phyloP scores from a whole-genome alignment of 1,140 invertebrate species.

The Rhagoletis pomonella region DNA sequence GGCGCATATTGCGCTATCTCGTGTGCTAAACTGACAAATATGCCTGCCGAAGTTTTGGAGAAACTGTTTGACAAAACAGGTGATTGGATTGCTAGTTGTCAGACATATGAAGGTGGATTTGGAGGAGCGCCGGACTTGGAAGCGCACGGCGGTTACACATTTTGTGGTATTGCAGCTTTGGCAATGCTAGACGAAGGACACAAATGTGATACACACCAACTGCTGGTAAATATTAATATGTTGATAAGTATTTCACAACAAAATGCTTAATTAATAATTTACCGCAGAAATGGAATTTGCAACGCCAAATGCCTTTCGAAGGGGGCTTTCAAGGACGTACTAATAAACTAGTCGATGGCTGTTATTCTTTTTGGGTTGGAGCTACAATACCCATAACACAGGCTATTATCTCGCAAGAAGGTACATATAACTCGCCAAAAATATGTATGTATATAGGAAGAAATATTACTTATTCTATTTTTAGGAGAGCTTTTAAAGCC shows the following conservation, averaged over 20 bases:
- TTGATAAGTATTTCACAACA: not conserved
- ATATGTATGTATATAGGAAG: not conserved
- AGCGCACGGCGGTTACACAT: constrained; percentile 98
- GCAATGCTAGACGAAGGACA: constrained; percentile 87
- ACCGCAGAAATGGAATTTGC: constrained; percentile 86
- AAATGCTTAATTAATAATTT: constrained; percentile 29
- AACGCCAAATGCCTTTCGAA: constrained; percentile 91
- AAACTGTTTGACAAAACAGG: constrained; percentile 89
- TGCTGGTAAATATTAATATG: constrained; percentile 79
- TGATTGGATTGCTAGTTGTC: constrained; percentile 94
- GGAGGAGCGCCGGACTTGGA: constrained; percentile 95
- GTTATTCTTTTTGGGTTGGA: constrained; percentile 99
- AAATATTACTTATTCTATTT: not conserved
- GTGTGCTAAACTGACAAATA: constrained; percentile 91
- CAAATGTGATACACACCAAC: constrained; percentile 84
- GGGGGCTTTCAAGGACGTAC: constrained; percentile 97
- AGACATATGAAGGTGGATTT: constrained; percentile 99
- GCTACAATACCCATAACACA: constrained; percentile 89
- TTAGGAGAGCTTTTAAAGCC: constrained; percentile 63
- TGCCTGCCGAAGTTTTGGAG: constrained; percentile 78
- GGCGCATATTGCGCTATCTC: constrained; percentile 96
- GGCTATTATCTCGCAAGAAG: constrained; percentile 76
- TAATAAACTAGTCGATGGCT: constrained; percentile 98
- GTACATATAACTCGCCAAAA: constrained; percentile 59
- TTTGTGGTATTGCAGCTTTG: constrained; percentile 94